Evolutionary conservation across 1,140 invertebrate species (phyloP), one percentile per base, ranked within the genome.

Genomic region (Conus ventricosus): DNA sequence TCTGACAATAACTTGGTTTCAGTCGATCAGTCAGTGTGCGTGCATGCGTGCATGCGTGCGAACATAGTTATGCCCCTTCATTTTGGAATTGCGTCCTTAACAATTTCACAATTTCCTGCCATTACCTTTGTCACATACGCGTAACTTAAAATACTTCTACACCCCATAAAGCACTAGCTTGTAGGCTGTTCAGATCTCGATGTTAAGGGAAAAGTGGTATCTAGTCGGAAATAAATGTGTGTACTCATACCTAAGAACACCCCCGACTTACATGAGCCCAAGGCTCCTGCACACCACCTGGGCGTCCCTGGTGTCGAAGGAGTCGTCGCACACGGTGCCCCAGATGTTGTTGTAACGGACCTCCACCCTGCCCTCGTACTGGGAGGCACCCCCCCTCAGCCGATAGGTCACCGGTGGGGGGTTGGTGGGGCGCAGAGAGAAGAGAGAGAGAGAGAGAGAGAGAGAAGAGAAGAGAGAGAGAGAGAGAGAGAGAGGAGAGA

Each of bases 291-390:
- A 98, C 23, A 97, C 95, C 0, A 98, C 96, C 89, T 96, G 95
- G 1, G 97, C 97, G 89, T 97, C 96, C 39, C 94, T 95, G 71
- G 97, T 94, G 0, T 96, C 96, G 91, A 97, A 97, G 88, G 96
- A 96, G 91, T 97, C 97, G 92, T 97, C 97, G 93, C 97, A 98
- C 39, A 98, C 96, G 88, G 96, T 96, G 1, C 97, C 97, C 96
- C 97, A 97, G 86, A 96, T 95, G 2, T 96, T 97, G 89, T 96
- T 96, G 67, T 97, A 96, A 95, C 96, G 97, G 0, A 98, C 96
- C 95, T 97, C 97, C 13, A 98, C 92, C 84, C 96, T 95, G 20
- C 97, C 97, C 60, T 89, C 87, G 20, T 88, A 84, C 60, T 57
- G 54, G n/a, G 88, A 85, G 17, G 83, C 81, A n/a, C 91, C 91